Base-by-base conservation (phyloP, 2,113 vertebrate genomes). In the Chlorodrepanis virens region DNA sequence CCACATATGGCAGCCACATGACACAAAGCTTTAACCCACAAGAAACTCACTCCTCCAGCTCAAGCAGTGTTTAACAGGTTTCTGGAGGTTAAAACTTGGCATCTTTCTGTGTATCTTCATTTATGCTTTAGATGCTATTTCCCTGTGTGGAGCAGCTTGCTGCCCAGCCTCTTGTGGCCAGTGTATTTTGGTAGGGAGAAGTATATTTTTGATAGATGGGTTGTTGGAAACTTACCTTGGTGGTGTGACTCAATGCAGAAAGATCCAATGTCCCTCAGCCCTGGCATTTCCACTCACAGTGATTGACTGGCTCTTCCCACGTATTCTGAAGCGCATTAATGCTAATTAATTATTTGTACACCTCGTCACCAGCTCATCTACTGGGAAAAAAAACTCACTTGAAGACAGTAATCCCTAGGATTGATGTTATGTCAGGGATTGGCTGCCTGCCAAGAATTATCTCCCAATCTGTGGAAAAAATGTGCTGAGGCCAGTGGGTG, bases 331-430 rank as follows among this genome's bases (percentile, higher is more conserved):
- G 57, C 0, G 1, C 28, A 57, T 80, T 50, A 85, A 15, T 22
- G 70, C 50, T 61, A 96, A 91, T 89, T 90, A 91, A 85, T 96
- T 90, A 83, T 85, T 71, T 88, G 75, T 64, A 88, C 85, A 85
- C 54, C 45, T 61, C 92, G 83, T 94, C 88, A 3, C 17, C 17
- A 31, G 24, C 82, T 88, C 70, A 90, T 82, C 88, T 87, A 24
- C 61, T 53, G 71, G 50, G 45, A 69, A 80, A 90, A 82, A 90
- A 93, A 88, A 65, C 65, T 53, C 1, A 10, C 70, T 52, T 63
- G 76, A 90, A 69, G 68, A 63, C 28, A 35, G 57, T 65, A 91
- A 93, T 89, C 78, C 7, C 1, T 47, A 54, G 67, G 61, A 85
- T 10, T 63, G 33, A 19, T 22, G 21, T 60, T 79, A 78, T n/a